Base-by-base conservation (phyloP, 1,140 invertebrate species). In the Drosophila sturtevanti region DNA sequence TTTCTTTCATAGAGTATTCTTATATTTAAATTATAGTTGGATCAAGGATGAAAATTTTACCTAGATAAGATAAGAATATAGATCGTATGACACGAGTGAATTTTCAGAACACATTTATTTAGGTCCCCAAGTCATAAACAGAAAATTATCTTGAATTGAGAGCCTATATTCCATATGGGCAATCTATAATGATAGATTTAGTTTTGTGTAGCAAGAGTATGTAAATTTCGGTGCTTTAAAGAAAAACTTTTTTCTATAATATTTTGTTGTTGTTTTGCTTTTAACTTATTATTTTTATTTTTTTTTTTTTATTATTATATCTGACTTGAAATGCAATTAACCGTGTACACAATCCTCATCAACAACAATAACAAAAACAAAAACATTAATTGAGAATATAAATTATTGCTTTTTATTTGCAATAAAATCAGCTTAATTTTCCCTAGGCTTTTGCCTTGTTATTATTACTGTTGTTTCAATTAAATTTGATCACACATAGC, bases 281-380 rank as follows among this genome's bases (percentile, higher is more conserved):
- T 60, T 59, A 16, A 22, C 44, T 24, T 12, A 59, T 24, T 24
- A 34, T 70, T 54, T 37, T 67, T 63, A 41, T 58, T 41, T 58
- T 72, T 77, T 80, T 77, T 77, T 84, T 72, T 22, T 52, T 68
- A 81, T 68, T 44, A 68, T 84, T 77, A 51, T 79, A 65, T 79
- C 56, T 67, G 81, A 82, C 75, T 86, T 79, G 67, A 76, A 77
- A 74, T 79, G 75, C 82, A 82, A 86, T 86, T 86, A 87, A 86
- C 68, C 77, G 56, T 48, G 41, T 48, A 48, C 44, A 27, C 52
- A 35, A 52, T 63, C 62, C 64, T 63, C 37, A 72, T 21, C 9
- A 16, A 7, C 35, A n/a, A 52, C 31, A n/a, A 52, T 7, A 54
- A 27, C 59, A 65, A 48, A 9, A 63, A 27, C 3, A 31, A n/a